Evolutionary conservation across 2,888 invertebrate species (phyloP), one percentile per base, ranked within the genome.

Genomic region (Eudasyphora cyanicolor): DNA sequence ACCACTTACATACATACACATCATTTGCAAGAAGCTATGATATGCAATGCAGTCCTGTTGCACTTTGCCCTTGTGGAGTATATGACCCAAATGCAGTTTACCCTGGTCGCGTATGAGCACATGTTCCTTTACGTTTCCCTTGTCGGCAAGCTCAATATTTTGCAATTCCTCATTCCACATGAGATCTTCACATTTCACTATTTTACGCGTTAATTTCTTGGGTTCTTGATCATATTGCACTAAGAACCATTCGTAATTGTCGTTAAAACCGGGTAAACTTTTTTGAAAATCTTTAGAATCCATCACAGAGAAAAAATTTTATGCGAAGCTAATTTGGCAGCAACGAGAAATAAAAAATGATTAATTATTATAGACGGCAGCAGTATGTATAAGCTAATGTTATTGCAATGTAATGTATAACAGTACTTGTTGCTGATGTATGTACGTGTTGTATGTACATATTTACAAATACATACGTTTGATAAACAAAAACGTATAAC

Each of bases 151-250:
- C 38, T 27, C 32, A 17, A 24, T 24, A 10, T 38, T 51, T 17
- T 49, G 49, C 2, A 62, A 45, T 45, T 60, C 8, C 27, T 29
- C 29, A 57, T 60, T 57, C 74, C 74, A 79, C 17, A 69, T 35
- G 32, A 79, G n/a, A 10, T 79, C 60, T 12, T 69, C 10, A 2
- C 32, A n/a, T 42, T 42, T 45, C 1, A 74, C 74, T 35, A 74
- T 24, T 79, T 79, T 79, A 1, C 74, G 49, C 24, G 69, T 45
- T 29, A 67, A 60, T 69, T 69, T 74, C 5, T 67, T 42, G 0
- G 67, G 29, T 27, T 57, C n/a, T 54, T 69, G 45, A 14, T 74
- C 67, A n/a, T 79, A 74, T 60, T 79, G 79, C 10, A 79, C 79
- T 24, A 79, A 14, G 45, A 57, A 79, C 74, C 67, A 79, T n/a